These are phyloP conservation scores for Xenotilapia flavipinnis DNA, from an alignment of 2,113 vertebrate genomes.

Conservation along the genomic window DNA sequence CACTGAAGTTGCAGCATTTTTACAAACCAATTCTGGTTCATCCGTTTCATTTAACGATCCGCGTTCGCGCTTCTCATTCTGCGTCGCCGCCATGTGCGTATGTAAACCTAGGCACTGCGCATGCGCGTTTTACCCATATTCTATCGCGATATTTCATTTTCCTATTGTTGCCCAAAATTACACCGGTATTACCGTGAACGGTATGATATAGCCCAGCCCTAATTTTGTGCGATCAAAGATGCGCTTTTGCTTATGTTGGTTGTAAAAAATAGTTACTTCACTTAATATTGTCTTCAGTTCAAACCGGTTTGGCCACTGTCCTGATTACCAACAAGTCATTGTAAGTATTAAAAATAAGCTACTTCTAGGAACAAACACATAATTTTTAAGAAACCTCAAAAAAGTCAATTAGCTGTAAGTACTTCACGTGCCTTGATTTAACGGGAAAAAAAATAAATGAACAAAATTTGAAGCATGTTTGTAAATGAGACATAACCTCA, in stretches of 20 bases:
- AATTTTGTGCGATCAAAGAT: background rate
- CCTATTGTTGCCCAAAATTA: background rate
- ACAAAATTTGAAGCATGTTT: background rate
- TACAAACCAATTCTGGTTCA: background rate
- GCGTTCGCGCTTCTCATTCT: rapidly evolving
- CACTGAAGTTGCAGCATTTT: background rate
- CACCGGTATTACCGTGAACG: background rate
- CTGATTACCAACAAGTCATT: background rate
- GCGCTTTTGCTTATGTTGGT: background rate
- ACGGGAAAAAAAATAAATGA: background rate
- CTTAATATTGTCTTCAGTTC: background rate
- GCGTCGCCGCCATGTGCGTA: rapidly evolving
- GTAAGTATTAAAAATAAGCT: background rate
- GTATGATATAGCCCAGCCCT: background rate
- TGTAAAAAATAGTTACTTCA: background rate
- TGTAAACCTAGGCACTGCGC: rapidly evolving
- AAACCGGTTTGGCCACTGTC: background rate
- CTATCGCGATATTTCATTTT: background rate
- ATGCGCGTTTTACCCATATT: background rate
- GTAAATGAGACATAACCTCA: background rate
- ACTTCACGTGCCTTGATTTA: background rate
- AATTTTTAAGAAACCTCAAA: background rate
- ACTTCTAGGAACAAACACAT: background rate
- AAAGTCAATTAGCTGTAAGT: background rate
- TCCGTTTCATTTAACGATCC: rapidly evolving